phyloP scores from a whole-genome alignment of 1,140 invertebrate genomes.

The Magallana angulata region DNA sequence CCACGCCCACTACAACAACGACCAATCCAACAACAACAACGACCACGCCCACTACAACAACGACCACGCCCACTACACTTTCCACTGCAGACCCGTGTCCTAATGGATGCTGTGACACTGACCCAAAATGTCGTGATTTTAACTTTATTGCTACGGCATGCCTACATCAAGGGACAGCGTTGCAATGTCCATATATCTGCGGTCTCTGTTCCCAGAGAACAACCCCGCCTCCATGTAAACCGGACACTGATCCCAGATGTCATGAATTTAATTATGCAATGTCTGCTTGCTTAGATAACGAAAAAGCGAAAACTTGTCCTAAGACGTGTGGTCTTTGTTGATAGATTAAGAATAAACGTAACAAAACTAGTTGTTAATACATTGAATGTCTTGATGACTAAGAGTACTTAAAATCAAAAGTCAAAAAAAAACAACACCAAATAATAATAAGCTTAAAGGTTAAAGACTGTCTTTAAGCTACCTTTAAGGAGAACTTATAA shows the following conservation, averaged over 20 bases:
- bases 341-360: too few species aligned
- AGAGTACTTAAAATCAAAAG: too few species aligned
- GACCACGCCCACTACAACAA: neutral
- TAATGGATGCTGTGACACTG: too few species aligned
- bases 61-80: neutral
- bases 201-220: neutral
- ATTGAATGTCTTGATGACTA: too few species aligned
- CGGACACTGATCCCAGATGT: constrained; percentile 3
- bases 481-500: too few species aligned
- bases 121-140: neutral
- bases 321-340: neutral
- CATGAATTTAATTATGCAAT: neutral
- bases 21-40: too few species aligned
- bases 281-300: neutral
- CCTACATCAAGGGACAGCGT: neutral
- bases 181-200: neutral
- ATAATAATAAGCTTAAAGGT: too few species aligned
- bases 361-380: too few species aligned
- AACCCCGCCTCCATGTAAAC: neutral
- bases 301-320: neutral
- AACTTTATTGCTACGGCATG: neutral
- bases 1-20: too few species aligned
- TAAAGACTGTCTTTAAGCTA: too few species aligned
- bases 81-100: neutral
- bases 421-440: too few species aligned